phyloP scores from a whole-genome alignment of 1,140 invertebrate genomes.

The Calycopis cecrops region DNA sequence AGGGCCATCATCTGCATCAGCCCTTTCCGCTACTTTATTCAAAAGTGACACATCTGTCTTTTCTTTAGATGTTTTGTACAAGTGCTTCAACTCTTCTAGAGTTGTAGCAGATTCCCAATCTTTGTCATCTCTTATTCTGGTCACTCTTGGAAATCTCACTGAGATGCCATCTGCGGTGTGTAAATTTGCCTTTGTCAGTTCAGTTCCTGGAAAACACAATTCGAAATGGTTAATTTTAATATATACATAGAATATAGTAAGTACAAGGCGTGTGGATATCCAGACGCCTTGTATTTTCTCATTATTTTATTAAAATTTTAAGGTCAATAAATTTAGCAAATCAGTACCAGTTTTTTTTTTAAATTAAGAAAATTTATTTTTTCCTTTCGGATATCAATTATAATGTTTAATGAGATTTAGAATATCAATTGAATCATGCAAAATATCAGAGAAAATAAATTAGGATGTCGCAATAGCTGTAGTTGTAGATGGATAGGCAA shows the following conservation, averaged over 20 bases:
- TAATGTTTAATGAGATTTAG: too few species aligned
- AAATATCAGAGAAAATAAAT: too few species aligned
- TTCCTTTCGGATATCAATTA: too few species aligned
- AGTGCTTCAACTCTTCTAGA: constrained; percentile 80
- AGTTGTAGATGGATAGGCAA: too few species aligned
- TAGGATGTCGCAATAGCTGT: too few species aligned
- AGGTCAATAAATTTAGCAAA: neutral
- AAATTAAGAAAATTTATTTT: too few species aligned
- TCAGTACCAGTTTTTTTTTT: neutral
- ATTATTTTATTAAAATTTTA: too few species aligned
- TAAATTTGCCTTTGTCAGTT: constrained; percentile 89
- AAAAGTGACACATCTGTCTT: constrained; percentile 80
- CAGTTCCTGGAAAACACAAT: constrained; percentile 78
- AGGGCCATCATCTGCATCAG: constrained; percentile 33
- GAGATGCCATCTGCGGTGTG: constrained; percentile 95
- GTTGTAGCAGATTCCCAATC: constrained; percentile 88
- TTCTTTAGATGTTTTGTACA: constrained; percentile 82
- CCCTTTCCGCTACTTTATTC: constrained; percentile 60
- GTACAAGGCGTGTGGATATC: neutral
- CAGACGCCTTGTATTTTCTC: too few species aligned
- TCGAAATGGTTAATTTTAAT: neutral
- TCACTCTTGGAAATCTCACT: constrained; percentile 93
- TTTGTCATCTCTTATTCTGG: constrained; percentile 89
- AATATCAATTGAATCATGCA: too few species aligned
- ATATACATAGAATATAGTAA: neutral